These are phyloP conservation scores for Andrena bucephala DNA, from an alignment of 2,888 invertebrate genomes.

Conservation along the genomic window DNA sequence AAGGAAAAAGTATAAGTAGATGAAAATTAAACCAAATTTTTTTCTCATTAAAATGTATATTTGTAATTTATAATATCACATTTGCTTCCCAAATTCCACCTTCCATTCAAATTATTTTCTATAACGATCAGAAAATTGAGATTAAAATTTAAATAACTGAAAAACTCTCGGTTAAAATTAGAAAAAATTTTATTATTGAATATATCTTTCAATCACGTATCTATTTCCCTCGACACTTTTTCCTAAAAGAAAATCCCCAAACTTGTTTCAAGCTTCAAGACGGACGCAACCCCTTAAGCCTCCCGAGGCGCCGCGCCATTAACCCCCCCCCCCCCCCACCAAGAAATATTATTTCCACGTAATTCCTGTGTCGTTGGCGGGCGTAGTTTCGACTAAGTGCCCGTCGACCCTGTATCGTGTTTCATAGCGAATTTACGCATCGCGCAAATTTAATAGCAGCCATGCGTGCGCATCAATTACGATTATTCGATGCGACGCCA, in stretches of 20 bases:
- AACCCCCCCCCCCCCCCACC: not conserved
- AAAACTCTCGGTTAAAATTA: too few species aligned
- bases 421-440: conserved; percentile 54
- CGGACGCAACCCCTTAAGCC: not conserved
- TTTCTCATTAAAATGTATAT: too few species aligned
- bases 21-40: too few species aligned
- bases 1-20: too few species aligned
- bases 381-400: conserved; percentile 42
- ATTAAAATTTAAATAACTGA: too few species aligned
- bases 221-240: too few species aligned
- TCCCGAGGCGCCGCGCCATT: not conserved
- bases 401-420: conserved; percentile 37
- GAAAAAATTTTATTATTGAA: too few species aligned
- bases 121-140: too few species aligned
- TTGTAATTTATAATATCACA: too few species aligned
- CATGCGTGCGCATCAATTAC: conserved; percentile 64
- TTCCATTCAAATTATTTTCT: too few species aligned
- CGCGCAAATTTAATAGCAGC: conserved; percentile 56
- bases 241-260: not conserved
- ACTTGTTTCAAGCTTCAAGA: not conserved
- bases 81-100: too few species aligned
- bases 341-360: conserved; percentile 41
- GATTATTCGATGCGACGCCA: conserved; percentile 58
- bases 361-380: conserved; percentile 5
- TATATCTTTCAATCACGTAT: too few species aligned